Conservation (phyloP, 2,888 invertebrate species). For the Tachina grossa region DNA sequence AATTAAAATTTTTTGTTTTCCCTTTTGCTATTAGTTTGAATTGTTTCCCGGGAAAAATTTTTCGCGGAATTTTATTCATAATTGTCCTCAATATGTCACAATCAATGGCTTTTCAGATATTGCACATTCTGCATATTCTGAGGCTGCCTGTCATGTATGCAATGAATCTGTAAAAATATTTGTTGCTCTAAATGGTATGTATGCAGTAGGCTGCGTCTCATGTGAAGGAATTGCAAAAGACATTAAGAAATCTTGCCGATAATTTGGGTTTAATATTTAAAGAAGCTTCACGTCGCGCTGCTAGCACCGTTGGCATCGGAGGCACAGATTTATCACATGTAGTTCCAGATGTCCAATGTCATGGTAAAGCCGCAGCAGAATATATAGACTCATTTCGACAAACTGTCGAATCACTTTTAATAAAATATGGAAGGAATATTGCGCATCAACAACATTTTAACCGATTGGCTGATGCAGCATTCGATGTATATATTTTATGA, state of each 20-base stretch:
- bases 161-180: conserved; percentile 99
- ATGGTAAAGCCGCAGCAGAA: too few relatives aligned
- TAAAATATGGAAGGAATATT: conserved; percentile 92
- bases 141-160: conserved; percentile 97
- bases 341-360: conserved; percentile 88
- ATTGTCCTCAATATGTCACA: conserved; percentile 99
- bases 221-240: conserved; percentile 94
- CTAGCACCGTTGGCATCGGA: conserved; percentile 91
- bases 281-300: conserved; percentile 92
- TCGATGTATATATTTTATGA: conserved; percentile 93
- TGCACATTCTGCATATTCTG: conserved; percentile 98
- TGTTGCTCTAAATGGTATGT: conserved; percentile 94
- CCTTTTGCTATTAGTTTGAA: too few relatives aligned
- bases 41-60: too few relatives aligned
- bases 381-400: too few relatives aligned
- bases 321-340: conserved; percentile 88
- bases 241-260: conserved; percentile 95
- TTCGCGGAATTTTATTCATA: too few relatives aligned
- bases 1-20: too few relatives aligned
- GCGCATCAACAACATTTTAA: conserved; percentile 96
- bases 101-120: conserved; percentile 96
- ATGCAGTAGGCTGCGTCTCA: conserved; percentile 97
- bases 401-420: too few relatives aligned
- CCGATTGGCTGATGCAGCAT: conserved; percentile 92
- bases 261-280: conserved; percentile 95